Conservation (phyloP, 1,140 invertebrate species). For the Conopomorpha cramerella region DNA sequence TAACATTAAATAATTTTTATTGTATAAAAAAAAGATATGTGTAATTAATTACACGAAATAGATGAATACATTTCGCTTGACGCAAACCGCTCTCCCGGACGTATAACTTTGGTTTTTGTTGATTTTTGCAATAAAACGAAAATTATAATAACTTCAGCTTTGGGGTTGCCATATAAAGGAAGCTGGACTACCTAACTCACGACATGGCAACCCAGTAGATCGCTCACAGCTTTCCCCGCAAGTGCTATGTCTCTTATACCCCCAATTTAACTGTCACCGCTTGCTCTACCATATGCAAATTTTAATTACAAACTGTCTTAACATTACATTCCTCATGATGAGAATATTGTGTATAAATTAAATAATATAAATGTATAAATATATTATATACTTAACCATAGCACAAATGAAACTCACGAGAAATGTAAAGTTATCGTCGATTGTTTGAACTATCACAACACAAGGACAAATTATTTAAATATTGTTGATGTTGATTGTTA, state of each 20-base stretch:
- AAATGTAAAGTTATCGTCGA: constrained; percentile 39
- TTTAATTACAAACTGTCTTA: constrained; percentile 8
- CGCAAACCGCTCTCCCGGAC: too few relatives aligned
- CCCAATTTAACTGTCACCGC: too few relatives aligned
- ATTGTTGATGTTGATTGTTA: constrained; percentile 65
- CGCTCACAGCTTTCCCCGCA: constrained; percentile 54
- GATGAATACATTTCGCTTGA: constrained; percentile 26
- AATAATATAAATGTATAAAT: neutral
- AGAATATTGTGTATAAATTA: neutral
- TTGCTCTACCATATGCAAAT: too few relatives aligned
- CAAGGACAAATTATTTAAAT: constrained; percentile 59
- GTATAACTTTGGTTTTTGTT: neutral
- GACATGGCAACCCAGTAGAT: constrained; percentile 28
- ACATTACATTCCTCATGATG: constrained; percentile 32
- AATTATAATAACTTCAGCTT: too few relatives aligned
- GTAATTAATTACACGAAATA: too few relatives aligned
- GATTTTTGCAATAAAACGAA: too few relatives aligned
- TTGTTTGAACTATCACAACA: constrained; percentile 54
- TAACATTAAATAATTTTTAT: constrained; percentile 58
- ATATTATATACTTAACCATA: too few relatives aligned
- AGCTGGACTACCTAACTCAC: too few relatives aligned
- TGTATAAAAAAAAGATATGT: constrained; percentile 48
- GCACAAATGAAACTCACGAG: constrained; percentile 18
- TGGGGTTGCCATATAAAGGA: too few relatives aligned
- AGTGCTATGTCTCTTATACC: too few relatives aligned